Evolutionary conservation across 1,140 invertebrate species (phyloP).

Genomic region (Trinorchestia longiramus): DNA sequence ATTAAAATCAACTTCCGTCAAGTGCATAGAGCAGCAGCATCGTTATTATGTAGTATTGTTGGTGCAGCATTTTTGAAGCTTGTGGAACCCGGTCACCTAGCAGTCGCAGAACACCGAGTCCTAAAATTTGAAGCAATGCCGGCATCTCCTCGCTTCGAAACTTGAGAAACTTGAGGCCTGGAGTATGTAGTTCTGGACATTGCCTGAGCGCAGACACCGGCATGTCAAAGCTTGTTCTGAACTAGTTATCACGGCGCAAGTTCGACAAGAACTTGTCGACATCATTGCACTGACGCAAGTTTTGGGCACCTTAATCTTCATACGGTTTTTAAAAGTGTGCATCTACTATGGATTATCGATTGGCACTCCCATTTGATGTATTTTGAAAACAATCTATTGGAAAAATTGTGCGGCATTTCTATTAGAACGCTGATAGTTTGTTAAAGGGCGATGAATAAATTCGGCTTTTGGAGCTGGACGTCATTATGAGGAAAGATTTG

Average conservation of each 20-base stretch:
- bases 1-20: background rate
- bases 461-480: too few relatives aligned
- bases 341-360: background rate
- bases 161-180: background rate
- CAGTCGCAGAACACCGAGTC: background rate
- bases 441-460: too few relatives aligned
- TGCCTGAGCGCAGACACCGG: background rate
- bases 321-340: background rate
- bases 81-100: background rate
- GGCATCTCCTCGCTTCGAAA: too few relatives aligned
- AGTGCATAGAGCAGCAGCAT: background rate
- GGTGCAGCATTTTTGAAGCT: background rate
- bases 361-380: too few relatives aligned
- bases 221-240: background rate
- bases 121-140: background rate
- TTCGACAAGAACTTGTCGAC: background rate
- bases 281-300: background rate
- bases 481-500: too few relatives aligned
- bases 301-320: background rate
- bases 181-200: background rate
- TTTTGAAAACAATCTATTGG: too few relatives aligned
- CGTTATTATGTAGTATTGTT: background rate
- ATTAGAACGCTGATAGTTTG: too few relatives aligned
- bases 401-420: too few relatives aligned
- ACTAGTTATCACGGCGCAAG: background rate